Percentiles rank a stretch among this genome's conserved stretches.
These are phyloP conservation scores for Sebastes itinus DNA, from an alignment of 2,797 vertebrate species.

Conservation along the genomic window DNA sequence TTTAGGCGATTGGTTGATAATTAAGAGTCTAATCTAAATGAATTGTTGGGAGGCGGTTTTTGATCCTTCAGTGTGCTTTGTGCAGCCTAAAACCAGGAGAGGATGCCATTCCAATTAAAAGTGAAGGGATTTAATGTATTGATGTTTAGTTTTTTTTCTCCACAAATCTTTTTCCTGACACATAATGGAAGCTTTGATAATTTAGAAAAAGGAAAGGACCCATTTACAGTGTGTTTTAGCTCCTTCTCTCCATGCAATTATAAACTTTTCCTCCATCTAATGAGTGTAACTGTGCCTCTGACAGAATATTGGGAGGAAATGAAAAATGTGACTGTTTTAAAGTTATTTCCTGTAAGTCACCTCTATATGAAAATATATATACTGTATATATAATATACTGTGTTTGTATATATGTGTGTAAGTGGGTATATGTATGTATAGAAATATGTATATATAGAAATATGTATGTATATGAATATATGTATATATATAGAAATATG, in stretches of 20 bases:
- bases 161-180: conserved; percentile 54
- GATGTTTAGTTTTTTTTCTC: conserved; percentile 78
- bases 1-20: conserved; percentile 96
- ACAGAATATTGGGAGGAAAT: conserved; percentile 77
- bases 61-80: conserved; percentile 87
- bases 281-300: conserved; percentile 88
- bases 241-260: conserved; percentile 90
- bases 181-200: conserved; percentile 85
- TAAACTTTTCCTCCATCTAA: conserved; percentile 90
- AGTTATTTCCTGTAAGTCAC: conserved; percentile 89
- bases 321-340: conserved; percentile 87
- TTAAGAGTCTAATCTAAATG: conserved; percentile 98
- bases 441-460: too few relatives aligned
- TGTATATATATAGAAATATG: too few relatives aligned
- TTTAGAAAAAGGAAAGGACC: conserved; percentile 83
- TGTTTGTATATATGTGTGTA: too few relatives aligned
- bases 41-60: conserved; percentile 91
- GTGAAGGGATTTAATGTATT: conserved; percentile 85
- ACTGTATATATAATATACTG: background rate
- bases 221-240: conserved; percentile 83
- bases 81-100: conserved; percentile 84
- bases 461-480: too few relatives aligned
- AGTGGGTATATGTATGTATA: too few relatives aligned
- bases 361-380: conserved; percentile 57
- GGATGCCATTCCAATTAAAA: conserved; percentile 89